Base-by-base conservation (phyloP, 2,888 invertebrate genomes). In the Papilio demoleus region DNA sequence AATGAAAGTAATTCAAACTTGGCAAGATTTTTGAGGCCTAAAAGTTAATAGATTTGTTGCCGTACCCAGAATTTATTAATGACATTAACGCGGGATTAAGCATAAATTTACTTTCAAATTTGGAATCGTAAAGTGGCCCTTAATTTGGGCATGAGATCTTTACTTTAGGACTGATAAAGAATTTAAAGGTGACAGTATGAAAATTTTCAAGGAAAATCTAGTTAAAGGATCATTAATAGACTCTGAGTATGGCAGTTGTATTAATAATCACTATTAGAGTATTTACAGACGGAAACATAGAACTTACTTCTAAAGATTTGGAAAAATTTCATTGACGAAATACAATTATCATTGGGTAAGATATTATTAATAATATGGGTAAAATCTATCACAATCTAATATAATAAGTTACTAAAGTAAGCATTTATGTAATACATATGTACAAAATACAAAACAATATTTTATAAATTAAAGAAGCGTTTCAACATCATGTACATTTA, bases 301-400 rank as follows among this genome's bases (percentile, higher is more conserved):
- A 74, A 70, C 70, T 73, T 78, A 71, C n/a, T 11, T 47, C 66
- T 71, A 69, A 14, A 38, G 53, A 69, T 69, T 69, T 69, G 53
- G 69, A 45, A 65, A 60, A 69, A 24, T 45, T 61, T 69, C 12
- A 70, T 66, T 70, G 68, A 71, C 69, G 59, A 72, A 75, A 70
- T 68, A 62, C 74, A 76, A 75, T 73, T 72, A 67, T 34, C 64
- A 69, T 65, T 70, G 73, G 71, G 73, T 80, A 81, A 73, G 70
- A 72, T 80, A 78, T 56, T 64, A 59, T 67, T 72, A 73, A n/a
- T 40, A 80, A 45, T 19, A 45, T 45, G 82, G 77, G 79, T 81
- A 81, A 85, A 84, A 86, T 83, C 88, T 88, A 89, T 88, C 87
- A 91, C 88, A 85, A 85, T 87, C 88, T 88, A 90, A 82, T 83